These are phyloP conservation scores for Chanos chanos DNA, from an alignment of 2,797 vertebrate genomes.

Conservation along the genomic window DNA sequence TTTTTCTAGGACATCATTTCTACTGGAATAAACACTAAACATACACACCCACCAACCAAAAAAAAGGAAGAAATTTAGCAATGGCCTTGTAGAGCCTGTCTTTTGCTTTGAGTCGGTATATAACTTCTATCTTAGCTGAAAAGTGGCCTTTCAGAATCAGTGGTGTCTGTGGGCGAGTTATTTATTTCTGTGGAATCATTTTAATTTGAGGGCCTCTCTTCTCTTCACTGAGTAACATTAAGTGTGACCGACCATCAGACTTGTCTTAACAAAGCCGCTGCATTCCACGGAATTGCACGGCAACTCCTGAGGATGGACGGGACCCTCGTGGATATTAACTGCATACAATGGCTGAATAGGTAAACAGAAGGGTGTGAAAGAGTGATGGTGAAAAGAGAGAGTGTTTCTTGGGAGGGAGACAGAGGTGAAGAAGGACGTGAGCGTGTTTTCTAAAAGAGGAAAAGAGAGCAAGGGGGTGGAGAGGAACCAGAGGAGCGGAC, in stretches of 20 bases:
- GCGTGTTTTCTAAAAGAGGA: slow-evolving; percentile 47
- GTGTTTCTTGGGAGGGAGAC: slow-evolving; percentile 67
- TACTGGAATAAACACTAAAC: slow-evolving; percentile 30
- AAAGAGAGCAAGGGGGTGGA: slow-evolving; percentile 22
- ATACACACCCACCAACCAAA: slow-evolving; percentile 32
- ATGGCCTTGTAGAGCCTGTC: no score
- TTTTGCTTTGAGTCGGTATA: no score
- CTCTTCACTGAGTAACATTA: slow-evolving; percentile 59
- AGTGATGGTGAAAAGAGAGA: slow-evolving; percentile 75
- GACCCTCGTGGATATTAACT: slow-evolving; percentile 71
- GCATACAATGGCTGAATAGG: slow-evolving; percentile 78
- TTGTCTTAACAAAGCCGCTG: slow-evolving; percentile 58
- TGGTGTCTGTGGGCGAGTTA: no score
- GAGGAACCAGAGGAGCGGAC: slow-evolving; percentile 29
- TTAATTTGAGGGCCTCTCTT: slow-evolving; percentile 53
- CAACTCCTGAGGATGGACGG: slow-evolving; percentile 73
- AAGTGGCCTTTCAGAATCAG: no score
- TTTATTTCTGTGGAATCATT: slow-evolving; percentile 58
- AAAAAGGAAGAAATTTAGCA: no score
- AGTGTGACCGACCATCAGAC: slow-evolving; percentile 56
- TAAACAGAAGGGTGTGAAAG: slow-evolving; percentile 77
- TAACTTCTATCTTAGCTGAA: no score
- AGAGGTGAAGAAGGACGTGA: slow-evolving; percentile 57
- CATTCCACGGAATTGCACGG: slow-evolving; percentile 77
- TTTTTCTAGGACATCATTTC: slow-evolving; percentile 1